Percentiles rank a stretch among this genome's conserved stretches.
Evolutionary conservation across 1,140 invertebrate genomes (phyloP).

Genomic region (Metopolophium dirhodum): DNA sequence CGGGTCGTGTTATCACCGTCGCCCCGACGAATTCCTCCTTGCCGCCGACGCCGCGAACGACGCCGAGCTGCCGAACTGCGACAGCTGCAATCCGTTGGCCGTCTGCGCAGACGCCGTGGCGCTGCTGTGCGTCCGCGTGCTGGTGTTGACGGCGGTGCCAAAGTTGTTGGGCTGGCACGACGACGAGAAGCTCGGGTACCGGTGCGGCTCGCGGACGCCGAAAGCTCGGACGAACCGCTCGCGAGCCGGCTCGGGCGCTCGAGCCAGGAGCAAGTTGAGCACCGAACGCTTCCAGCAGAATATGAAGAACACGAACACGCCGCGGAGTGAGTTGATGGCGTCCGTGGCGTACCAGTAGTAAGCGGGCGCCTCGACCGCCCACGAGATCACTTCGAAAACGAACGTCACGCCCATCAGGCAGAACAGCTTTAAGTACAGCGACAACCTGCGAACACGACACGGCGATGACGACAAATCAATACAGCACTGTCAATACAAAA

Average conservation of each 20-base stretch:
- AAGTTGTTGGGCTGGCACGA: neutral
- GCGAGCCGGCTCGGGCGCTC: neutral
- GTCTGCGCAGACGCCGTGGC: neutral
- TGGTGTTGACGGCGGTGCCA: neutral
- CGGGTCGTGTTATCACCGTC: neutral
- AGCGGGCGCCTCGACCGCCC: slow-evolving; percentile 59
- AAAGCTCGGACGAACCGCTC: neutral
- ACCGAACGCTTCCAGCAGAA: slow-evolving; percentile 61
- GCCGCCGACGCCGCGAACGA: neutral
- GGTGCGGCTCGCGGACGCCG: neutral
- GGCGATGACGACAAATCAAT: neutral
- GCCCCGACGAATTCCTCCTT: neutral
- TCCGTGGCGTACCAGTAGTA: slow-evolving; percentile 63
- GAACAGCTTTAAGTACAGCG: slow-evolving; percentile 64
- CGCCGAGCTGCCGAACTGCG: slow-evolving; percentile 15
- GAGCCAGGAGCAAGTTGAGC: slow-evolving; percentile 2
- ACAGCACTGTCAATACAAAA: too few relatives aligned
- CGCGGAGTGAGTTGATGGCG: slow-evolving; percentile 63
- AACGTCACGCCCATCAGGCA: slow-evolving; percentile 65
- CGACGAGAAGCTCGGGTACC: slow-evolving; percentile 33
- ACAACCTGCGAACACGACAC: slow-evolving; percentile 61
- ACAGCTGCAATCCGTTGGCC: slow-evolving; percentile 13
- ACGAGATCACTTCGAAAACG: slow-evolving; percentile 64
- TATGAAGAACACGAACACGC: slow-evolving; percentile 65
- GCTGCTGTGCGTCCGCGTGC: neutral